Base-by-base conservation (phyloP, 2,888 invertebrate genomes). In the Timema podura region DNA sequence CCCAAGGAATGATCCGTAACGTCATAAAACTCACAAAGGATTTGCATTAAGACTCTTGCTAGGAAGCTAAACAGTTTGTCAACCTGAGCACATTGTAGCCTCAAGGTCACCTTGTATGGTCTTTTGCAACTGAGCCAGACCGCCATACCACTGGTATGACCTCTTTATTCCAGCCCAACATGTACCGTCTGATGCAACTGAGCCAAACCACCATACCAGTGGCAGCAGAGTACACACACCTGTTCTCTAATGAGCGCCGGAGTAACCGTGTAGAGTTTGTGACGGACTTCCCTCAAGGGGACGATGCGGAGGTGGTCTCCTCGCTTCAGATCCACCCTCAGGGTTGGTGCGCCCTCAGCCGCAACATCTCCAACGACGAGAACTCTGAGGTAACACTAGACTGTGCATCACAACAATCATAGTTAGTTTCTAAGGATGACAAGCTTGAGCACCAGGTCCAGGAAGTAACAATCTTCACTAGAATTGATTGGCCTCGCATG, bases 241-340 rank as follows among this genome's bases (percentile, higher is more conserved):
- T 96, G 66, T 96, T 96, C 79, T 89, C 90, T 51, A 84, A 85
- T 64, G 85, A 84, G 68, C 86, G 92, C 68, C 87, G 86, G 76
- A 86, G 90, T 75, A 97, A 97, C 81, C 85, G 96, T 59, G 89
- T 96, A 5, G 96, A 97, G 81, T 89, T 96, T 77, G 88, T 97
- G 13, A 89, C 91, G 0, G 97, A 97, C 83, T 96, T 96, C 81
- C 95, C 96, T 0, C 83, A 84, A 6, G 88, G 88, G 1, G 92
- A 95, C 79, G 92, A 94, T 74, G 95, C 96, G 0, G 94, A 95
- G 80, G 92, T 95, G 70, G 92, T 97, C 74, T 92, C 94, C 75
- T 93, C 96, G 2, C 83, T 97, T 72, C 90, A 93, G 86, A 88
- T 95, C 73, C 95, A 95, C 80, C 95, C 95, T 0, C 90, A 93